Evolutionary conservation across 2,797 vertebrate genomes (phyloP).

Genomic region (Hypotaenidia okinawae): DNA sequence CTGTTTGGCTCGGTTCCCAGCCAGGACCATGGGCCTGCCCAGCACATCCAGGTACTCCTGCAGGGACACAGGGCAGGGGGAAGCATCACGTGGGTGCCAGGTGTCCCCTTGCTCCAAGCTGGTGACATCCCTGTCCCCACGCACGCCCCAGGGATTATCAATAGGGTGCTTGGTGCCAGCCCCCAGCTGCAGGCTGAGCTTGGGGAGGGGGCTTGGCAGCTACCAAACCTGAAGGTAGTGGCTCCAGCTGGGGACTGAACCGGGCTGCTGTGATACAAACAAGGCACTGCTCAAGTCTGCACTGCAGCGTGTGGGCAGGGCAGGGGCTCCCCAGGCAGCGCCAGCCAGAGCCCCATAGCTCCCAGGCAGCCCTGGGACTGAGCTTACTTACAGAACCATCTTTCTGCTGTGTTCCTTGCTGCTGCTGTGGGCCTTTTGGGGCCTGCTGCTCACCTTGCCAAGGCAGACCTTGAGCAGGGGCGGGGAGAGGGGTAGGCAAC

Average conservation of each 20-base stretch:
- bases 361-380: accelerated
- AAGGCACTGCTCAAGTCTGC: not conserved
- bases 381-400: not conserved
- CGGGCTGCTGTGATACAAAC: not conserved
- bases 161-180: not conserved
- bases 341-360: not conserved
- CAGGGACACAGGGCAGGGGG: not conserved
- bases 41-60: constrained; percentile 98
- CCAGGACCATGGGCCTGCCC: constrained; percentile 96
- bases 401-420: not conserved
- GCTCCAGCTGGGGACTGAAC: not conserved
- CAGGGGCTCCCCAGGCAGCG: not conserved
- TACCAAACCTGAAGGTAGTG: not conserved
- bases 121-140: not conserved
- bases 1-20: constrained; percentile 92
- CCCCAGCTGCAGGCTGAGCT: not conserved
- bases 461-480: not conserved
- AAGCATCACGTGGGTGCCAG: not conserved
- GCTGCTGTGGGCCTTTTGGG: not conserved
- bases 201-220: not conserved
- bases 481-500: not conserved
- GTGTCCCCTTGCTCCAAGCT: not conserved
- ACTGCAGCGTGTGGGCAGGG: not conserved
- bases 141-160: not conserved
- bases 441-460: not conserved